Evolutionary conservation across 2,888 invertebrate genomes (phyloP).

Genomic region (Sussaba pulchella): DNA sequence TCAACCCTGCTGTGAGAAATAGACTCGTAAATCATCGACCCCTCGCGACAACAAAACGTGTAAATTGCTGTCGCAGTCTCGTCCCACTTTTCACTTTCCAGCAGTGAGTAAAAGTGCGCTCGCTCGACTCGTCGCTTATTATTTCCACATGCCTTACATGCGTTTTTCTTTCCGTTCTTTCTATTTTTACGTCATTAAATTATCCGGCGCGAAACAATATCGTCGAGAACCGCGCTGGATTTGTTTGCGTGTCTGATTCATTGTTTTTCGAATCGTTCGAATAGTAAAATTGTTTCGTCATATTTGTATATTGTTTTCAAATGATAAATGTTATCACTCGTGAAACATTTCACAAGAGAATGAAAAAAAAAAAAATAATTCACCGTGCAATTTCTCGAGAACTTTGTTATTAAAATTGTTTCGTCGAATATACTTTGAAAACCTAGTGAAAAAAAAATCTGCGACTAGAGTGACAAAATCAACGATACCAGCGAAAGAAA

Average conservation of each 20-base stretch:
- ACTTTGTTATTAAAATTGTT: background rate
- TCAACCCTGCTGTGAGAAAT: background rate
- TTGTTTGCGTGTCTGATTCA: background rate
- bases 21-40: too few species aligned
- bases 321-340: too few species aligned
- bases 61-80: too few species aligned
- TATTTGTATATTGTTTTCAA: background rate
- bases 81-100: background rate
- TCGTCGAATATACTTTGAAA: background rate
- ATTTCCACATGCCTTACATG: background rate
- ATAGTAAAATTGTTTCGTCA: background rate
- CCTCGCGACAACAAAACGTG: too few species aligned
- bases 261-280: background rate
- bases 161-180: background rate
- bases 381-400: conserved; percentile 28
- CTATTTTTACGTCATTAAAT: too few species aligned
- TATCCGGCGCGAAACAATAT: too few species aligned
- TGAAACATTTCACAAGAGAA: background rate
- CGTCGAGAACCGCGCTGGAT: too few species aligned
- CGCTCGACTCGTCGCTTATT: background rate
- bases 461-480: background rate
- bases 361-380: background rate
- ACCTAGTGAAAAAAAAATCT: background rate
- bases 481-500: conserved; percentile 9
- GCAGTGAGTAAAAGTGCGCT: background rate